Base-by-base conservation (phyloP, 2,797 vertebrate genomes). In the Dryobates pubescens region DNA sequence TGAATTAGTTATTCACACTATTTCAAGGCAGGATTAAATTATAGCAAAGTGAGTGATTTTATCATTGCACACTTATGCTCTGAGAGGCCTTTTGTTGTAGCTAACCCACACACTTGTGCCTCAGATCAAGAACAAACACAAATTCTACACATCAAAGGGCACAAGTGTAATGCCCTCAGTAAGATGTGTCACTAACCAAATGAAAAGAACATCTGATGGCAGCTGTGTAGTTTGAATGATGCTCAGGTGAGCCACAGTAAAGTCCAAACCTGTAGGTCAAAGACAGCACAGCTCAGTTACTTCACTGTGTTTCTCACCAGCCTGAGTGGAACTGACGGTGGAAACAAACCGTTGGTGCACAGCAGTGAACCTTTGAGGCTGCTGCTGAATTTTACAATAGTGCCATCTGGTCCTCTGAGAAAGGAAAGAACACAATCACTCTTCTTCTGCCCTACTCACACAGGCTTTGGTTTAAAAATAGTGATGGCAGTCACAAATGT, bases 351-450 rank as follows among this genome's bases (percentile, higher is more conserved):
- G 29, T 62, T 74, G 54, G 24, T 47, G 30, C 5, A 13, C 13
- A n/a, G 49, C 56, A 80, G 45, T 29, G 32, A 92, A 64, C 27
- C 62, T 95, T 87, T 92, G 85, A 94, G 87, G 69, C 16, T 68
- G 45, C 29, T 3, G 3, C 30, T 75, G 61, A 85, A 89, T 94
- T 90, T 92, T 80, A 49, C 75, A 84, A 5, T 13, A 62, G 64
- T 57, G 69, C 18, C 58, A 53, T 75, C 67, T 84, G 80, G 51
- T 63, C 34, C 7, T 86, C 47, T 69, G 56, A 13, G 13, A 82
- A 45, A 88, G 49, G 49, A 76, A 76, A 67, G 7, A 70, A 73
- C 16, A 4, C 10, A 49, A 17, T 30, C 20, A 4, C 70, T 65
- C 54, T 71, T 29, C 29, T 82, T 85, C 58, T 82, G 30, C 22